Evolutionary conservation across 2,888 invertebrate species (phyloP), one percentile per base, ranked within the genome.

Genomic region (Meteorus colon): DNA sequence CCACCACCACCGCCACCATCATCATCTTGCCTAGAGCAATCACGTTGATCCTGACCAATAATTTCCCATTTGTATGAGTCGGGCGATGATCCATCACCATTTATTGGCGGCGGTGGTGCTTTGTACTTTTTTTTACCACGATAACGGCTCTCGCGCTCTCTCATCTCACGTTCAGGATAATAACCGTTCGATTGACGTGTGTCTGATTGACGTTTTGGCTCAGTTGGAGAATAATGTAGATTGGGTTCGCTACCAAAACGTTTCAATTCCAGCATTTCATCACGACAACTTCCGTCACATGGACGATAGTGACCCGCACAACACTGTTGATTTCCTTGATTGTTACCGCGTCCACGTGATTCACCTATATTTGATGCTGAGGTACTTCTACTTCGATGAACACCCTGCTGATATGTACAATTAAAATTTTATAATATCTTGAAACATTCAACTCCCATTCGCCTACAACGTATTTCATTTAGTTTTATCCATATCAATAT

Each of bases 221-320:
- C 73, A 77, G 73, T 78, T 66, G 82, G 82, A 2, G 86, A 86
- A 78, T 81, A 89, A 19, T 90, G 86, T 51, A 95, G 90, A 88
- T 96, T 95, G 24, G 95, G 95, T 86, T 95, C 95, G 69, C 95
- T 95, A 69, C 93, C 94, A 87, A 93, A 95, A 82, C 92, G 90
- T 87, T 94, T 94, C 76, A 91, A 85, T 84, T 91, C 85, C 79
- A 84, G 77, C 85, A 85, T 83, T 62, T 85, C 85, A 77, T 77
- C 87, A 84, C 80, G 89, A 85, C 73, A 90, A 86, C 60, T 87
- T 55, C 83, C 75, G 45, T 85, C 82, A 16, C 82, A 75, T 59
- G 75, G 75, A 6, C 81, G 84, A 69, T 83, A 82, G 12, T 81
- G 81, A 37, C 76, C 76, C 0, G 70, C 59, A 68, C 84, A 83